phyloP scores from a whole-genome alignment of 2,797 vertebrate genomes.

The Gila robusta region DNA sequence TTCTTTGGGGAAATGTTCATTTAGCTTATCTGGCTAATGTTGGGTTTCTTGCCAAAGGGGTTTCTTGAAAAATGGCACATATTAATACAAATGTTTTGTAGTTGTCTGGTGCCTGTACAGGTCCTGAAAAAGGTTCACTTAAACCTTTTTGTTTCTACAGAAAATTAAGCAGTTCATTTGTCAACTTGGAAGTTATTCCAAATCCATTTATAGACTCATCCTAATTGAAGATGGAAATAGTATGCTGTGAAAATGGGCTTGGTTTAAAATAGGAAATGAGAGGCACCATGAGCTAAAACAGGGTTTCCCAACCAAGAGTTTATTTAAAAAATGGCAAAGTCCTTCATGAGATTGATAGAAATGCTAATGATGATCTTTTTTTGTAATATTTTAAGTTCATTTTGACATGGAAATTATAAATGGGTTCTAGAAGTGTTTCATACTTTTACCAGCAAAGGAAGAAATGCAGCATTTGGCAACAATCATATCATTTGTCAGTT shows the following conservation, averaged over 20 bases:
- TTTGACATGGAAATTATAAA: background rate
- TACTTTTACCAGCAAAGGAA: background rate
- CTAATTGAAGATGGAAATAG: background rate
- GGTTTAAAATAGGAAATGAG: background rate
- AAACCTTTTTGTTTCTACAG: background rate
- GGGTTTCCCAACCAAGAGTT: background rate
- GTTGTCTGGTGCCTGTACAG: background rate
- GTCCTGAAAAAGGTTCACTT: background rate
- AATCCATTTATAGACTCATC: slow-evolving; percentile 14
- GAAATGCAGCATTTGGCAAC: background rate
- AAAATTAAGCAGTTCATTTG: background rate
- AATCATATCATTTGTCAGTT: background rate
- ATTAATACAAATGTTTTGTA: background rate
- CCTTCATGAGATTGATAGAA: background rate
- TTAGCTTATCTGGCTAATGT: background rate
- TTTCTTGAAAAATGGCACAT: background rate
- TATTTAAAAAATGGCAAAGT: background rate
- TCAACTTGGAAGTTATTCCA: background rate
- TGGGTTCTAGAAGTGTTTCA: background rate
- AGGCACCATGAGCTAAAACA: background rate
- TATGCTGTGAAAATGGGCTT: background rate
- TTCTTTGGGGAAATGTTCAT: slow-evolving; percentile 9
- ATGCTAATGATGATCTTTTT: background rate
- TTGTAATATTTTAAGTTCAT: background rate
- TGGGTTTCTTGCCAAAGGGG: background rate